phyloP scores from a whole-genome alignment of 2,888 invertebrate genomes.

The Trachelus tabidus region DNA sequence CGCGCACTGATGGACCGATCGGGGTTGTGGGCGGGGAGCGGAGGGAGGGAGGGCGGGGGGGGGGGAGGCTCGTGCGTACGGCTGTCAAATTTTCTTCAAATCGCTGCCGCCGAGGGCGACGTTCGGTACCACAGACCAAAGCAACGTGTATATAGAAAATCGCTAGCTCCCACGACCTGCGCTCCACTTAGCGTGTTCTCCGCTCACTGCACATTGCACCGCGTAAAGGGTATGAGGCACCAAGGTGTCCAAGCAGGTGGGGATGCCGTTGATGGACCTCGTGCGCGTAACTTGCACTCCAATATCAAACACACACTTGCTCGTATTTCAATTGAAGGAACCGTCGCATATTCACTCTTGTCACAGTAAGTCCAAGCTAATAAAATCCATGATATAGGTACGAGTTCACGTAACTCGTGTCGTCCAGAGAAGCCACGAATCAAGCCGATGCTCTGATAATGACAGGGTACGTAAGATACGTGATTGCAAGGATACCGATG shows the following conservation, averaged over 20 bases:
- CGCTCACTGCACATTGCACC: constrained; percentile 15
- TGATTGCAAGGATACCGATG: not conserved
- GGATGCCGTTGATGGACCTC: not conserved
- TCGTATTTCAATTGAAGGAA: not conserved
- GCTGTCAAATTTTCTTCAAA: not conserved
- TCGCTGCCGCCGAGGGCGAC: not conserved
- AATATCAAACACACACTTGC: not conserved
- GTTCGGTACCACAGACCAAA: not conserved
- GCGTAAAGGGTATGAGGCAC: not conserved
- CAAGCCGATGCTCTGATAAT: not conserved
- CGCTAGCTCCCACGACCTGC: constrained; percentile 38
- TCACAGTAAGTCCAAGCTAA: not conserved
- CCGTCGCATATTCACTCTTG: not conserved
- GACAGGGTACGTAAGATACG: not conserved
- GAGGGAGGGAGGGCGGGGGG: not conserved
- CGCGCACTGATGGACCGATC: not conserved
- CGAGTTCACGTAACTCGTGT: not conserved
- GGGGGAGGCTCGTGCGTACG: not conserved
- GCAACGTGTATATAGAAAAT: constrained; percentile 34
- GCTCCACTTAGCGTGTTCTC: constrained; percentile 29
- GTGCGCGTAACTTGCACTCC: not conserved
- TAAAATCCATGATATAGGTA: not conserved
- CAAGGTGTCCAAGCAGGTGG: not conserved
- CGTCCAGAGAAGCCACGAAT: not conserved
- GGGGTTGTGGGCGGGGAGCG: not conserved